Percentiles rank a stretch among this genome's conserved stretches.
Evolutionary conservation across 2,888 invertebrate species (phyloP).

Genomic region (Caenorhabditis sp.): DNA sequence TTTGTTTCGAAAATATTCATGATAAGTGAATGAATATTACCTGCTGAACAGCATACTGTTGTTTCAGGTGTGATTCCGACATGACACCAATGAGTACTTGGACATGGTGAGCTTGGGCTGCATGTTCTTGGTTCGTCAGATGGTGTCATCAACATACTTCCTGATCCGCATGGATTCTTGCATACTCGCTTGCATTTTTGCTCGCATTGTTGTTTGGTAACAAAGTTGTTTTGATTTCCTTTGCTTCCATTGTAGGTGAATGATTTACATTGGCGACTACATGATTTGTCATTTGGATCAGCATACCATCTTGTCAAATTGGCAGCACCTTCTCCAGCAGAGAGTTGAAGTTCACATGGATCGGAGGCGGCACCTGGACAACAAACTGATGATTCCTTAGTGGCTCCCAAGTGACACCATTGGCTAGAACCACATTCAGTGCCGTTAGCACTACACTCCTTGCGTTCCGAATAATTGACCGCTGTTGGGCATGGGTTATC

Average conservation of each 20-base stretch:
- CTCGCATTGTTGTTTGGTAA: slow-evolving; percentile 67
- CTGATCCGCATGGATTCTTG: slow-evolving; percentile 66
- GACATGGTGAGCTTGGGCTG: slow-evolving; percentile 53
- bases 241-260: slow-evolving; percentile 66
- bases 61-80: slow-evolving; percentile 65
- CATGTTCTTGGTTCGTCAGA: slow-evolving; percentile 58
- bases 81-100: slow-evolving; percentile 66
- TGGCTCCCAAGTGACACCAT: slow-evolving; percentile 69
- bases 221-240: slow-evolving; percentile 70
- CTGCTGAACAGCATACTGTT: slow-evolving; percentile 68
- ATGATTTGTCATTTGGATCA: slow-evolving; percentile 63
- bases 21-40: slow-evolving; percentile 9
- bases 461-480: slow-evolving; percentile 38
- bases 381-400: slow-evolving; percentile 61
- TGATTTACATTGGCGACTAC: slow-evolving; percentile 63
- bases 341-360: slow-evolving; percentile 63
- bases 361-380: slow-evolving; percentile 64
- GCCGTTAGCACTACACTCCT: slow-evolving; percentile 42
- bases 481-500: slow-evolving; percentile 65
- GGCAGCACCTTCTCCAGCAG: slow-evolving; percentile 60
- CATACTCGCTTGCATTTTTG: slow-evolving; percentile 51
- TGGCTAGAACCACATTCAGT: slow-evolving; percentile 56
- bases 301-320: slow-evolving; percentile 68
- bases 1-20: neutral
- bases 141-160: slow-evolving; percentile 58